Base-by-base conservation (phyloP, 2,797 vertebrate species). In the Florisuga fusca region DNA sequence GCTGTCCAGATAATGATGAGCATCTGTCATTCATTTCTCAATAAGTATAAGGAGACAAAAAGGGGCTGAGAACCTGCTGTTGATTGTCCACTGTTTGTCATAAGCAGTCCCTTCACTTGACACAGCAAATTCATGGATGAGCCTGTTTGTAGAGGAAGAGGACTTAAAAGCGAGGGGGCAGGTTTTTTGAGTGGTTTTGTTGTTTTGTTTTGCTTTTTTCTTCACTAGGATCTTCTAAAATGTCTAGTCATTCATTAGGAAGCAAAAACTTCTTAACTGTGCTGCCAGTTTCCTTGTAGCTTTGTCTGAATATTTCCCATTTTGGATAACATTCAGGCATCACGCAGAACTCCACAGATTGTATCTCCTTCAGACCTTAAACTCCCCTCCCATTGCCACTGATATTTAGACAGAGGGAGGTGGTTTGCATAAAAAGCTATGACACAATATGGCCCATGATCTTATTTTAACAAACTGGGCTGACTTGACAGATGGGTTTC, bases 401-500 rank as follows among this genome's bases (percentile, higher is more conserved):
- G 54, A 87, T 81, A 80, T 63, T 71, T 69, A 64, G 45, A 27
- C 19, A 6, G 51, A n/a, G 9, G 2, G 4, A 7, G 12, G 4
- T 7, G 23, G 18, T 23, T 50, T 57, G 17, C 62, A n/a, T 73
- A 72, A 80, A 84, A 77, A 92, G n/a, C 4, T 7, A 22, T 78
- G 61, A 38, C n/a, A 67, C 58, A 76, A 27, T 71, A 57, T 68
- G 62, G 50, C 62, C 63, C 29, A 7, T 54, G 61, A 46, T 73
- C 71, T 79, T 75, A 50, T 77, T 93, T 75, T 91, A 89, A 93
- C 25, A 75, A 92, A 78, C 69, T 10, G 20, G 48, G n/a, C 64
- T 91, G 74, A 55, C 38, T 92, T 90, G 74, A 31, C 77, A 90
- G 84, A 87, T 80, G 72, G 66, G 41, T 66, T 66, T 91, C 76